A percentile compares a stretch with the other conserved stretches of the same genome.
phyloP scores from a whole-genome alignment of 2,113 vertebrate species.

The Microtus montanus region DNA sequence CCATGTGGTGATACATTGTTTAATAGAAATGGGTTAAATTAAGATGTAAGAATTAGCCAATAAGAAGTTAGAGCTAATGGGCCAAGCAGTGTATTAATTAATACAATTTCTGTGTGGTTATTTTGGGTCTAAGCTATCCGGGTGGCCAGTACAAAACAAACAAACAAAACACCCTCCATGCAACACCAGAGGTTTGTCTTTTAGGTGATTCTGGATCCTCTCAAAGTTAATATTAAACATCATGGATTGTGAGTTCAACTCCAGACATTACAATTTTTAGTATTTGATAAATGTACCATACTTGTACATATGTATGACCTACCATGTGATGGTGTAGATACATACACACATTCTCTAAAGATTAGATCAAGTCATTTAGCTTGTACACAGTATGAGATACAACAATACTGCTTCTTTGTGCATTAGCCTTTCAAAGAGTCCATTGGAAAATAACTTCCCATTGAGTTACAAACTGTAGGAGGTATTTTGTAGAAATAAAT shows the following conservation, averaged over 20 bases:
- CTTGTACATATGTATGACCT: not conserved
- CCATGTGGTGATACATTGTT: too few relatives aligned
- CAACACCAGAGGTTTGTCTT: too few relatives aligned
- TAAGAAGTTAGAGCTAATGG: too few relatives aligned
- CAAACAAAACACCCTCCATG: too few relatives aligned
- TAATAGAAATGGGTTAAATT: too few relatives aligned
- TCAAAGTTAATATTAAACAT: not conserved
- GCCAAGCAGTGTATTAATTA: too few relatives aligned
- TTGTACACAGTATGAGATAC: not conserved
- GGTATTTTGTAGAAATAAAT: constrained; percentile 1
- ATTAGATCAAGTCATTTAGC: not conserved
- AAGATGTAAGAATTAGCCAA: too few relatives aligned
- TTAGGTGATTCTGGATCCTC: too few relatives aligned
- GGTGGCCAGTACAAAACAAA: too few relatives aligned
- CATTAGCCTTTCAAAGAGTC: not conserved
- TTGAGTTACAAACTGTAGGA: not conserved
- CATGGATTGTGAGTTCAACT: not conserved
- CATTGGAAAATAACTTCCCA: constrained; percentile 31
- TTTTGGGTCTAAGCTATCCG: too few relatives aligned
- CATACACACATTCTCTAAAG: not conserved
- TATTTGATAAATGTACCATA: not conserved
- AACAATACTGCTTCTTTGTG: not conserved
- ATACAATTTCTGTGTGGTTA: too few relatives aligned
- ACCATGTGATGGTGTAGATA: not conserved
- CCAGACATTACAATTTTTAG: not conserved